These are phyloP conservation scores for Allolobophora icterica DNA, from an alignment of 2,888 invertebrate species.

Conservation along the genomic window DNA sequence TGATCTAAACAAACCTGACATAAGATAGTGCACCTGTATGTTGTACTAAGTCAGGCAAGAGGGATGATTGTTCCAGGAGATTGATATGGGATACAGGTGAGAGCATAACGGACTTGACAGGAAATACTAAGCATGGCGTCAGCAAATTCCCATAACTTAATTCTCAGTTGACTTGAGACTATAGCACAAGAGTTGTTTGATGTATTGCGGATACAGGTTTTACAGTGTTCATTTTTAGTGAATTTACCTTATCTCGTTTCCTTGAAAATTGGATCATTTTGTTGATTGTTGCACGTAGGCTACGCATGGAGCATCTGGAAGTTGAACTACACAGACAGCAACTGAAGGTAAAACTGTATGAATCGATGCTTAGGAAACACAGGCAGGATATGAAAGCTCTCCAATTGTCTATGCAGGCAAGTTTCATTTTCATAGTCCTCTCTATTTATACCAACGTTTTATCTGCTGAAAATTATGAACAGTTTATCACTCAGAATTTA, in stretches of 20 bases:
- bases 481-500: not conserved
- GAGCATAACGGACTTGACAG: not conserved
- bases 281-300: not conserved
- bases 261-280: not conserved
- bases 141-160: too few relatives aligned
- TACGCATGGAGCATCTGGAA: constrained; percentile 31
- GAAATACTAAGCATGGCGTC: not conserved
- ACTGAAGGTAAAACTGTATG: constrained; percentile 35
- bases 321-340: constrained; percentile 32
- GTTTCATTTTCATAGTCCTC: not conserved
- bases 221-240: not conserved
- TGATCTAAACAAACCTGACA: not conserved
- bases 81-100: not conserved
- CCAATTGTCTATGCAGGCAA: constrained; percentile 24
- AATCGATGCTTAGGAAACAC: constrained; percentile 32
- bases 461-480: not conserved
- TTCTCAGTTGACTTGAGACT: too few relatives aligned
- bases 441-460: not conserved
- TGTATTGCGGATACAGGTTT: too few relatives aligned
- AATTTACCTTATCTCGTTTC: not conserved
- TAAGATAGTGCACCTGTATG: not conserved
- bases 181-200: too few relatives aligned
- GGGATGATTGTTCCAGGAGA: not conserved
- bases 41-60: not conserved
- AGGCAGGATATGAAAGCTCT: constrained; percentile 20